Base-by-base conservation (phyloP, 2,888 invertebrate genomes). In the Polietes domitor region DNA sequence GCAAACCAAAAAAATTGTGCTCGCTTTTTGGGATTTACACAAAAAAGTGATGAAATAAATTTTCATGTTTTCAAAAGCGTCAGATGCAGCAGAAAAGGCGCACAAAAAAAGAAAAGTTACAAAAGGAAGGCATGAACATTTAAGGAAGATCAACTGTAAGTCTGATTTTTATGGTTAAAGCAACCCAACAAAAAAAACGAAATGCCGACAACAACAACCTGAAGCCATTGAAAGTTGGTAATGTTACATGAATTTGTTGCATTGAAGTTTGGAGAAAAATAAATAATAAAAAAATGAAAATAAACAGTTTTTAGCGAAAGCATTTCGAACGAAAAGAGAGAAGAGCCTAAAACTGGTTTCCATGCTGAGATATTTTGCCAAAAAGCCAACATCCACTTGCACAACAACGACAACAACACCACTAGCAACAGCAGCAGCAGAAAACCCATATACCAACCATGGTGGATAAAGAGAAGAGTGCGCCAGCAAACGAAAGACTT, bases 211-310 rank as follows among this genome's bases (percentile, higher is more conserved):
- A 80, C 24, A 68, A 72, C 47, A 63, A 37, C 47, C 53, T 24
- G 37, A 73, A 73, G 76, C 82, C 84, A 84, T 80, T 83, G 85
- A 85, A 85, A 87, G 87, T 90, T 90, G 90, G 89, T 89, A 90
- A 89, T 90, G 90, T 90, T 90, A 90, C 90, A 90, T 90, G 90
- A 90, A 90, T 89, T 90, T 90, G 88, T 85, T 85, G 88, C 85
- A 85, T 65, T 32, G 58, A 76, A 50, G 28, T 19, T 61, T 47
- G 17, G 71, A 74, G 55, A 65, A 32, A 53, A 65, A 75, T 63
- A 63, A 41, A 77, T 68, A 10, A 71, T 70, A 77, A 88, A 87
- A 88, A 88, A 76, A 81, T 83, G 75, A 75, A 83, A 74, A 65
- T 50, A 80, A 78, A 83, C 76, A 82, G 37, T 80, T 79, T 80